A percentile compares a stretch with the other conserved stretches of the same genome.
Evolutionary conservation across 2,797 vertebrate genomes (phyloP).

Genomic region (Amphiprion clarkii): DNA sequence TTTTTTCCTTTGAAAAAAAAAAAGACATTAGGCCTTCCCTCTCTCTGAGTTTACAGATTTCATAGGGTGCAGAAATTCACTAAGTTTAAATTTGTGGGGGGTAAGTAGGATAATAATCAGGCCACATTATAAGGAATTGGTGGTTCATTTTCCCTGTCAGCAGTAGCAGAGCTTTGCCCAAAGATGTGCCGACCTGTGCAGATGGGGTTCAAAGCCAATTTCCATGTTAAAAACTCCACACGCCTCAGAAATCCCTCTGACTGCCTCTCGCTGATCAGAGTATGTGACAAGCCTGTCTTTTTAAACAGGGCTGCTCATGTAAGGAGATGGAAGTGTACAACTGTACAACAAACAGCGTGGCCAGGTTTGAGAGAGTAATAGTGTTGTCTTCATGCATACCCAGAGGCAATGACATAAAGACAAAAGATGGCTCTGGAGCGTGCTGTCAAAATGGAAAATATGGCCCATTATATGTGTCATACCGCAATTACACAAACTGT

Average conservation of each 20-base stretch:
- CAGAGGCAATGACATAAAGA: slow-evolving; percentile 82
- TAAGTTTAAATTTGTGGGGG: slow-evolving; percentile 85
- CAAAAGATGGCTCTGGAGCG: slow-evolving; percentile 76
- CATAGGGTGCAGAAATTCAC: slow-evolving; percentile 77
- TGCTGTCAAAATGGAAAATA: slow-evolving; percentile 81
- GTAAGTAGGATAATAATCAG: slow-evolving; percentile 89
- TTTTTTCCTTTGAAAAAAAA: slow-evolving; percentile 47
- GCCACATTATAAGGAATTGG: slow-evolving; percentile 89
- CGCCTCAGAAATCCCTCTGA: slow-evolving; percentile 80
- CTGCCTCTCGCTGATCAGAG: slow-evolving; percentile 81
- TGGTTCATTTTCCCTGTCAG: slow-evolving; percentile 89
- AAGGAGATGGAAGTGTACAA: slow-evolving; percentile 76
- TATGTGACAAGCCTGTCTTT: slow-evolving; percentile 80
- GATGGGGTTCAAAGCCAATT: slow-evolving; percentile 92
- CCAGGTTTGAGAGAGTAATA: slow-evolving; percentile 73
- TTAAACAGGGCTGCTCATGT: slow-evolving; percentile 68
- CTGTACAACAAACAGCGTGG: slow-evolving; percentile 73
- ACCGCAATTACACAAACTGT: slow-evolving; percentile 79
- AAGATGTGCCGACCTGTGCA: slow-evolving; percentile 88
- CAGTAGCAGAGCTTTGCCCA: slow-evolving; percentile 84
- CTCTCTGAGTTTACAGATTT: slow-evolving; percentile 74
- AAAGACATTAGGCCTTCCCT: slow-evolving; percentile 57
- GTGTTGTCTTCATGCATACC: slow-evolving; percentile 80
- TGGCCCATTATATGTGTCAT: slow-evolving; percentile 78
- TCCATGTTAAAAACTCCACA: slow-evolving; percentile 89